Percentiles rank a stretch among this genome's conserved stretches.
phyloP scores from a whole-genome alignment of 2,888 invertebrate species.

The Agrypnus murinus region DNA sequence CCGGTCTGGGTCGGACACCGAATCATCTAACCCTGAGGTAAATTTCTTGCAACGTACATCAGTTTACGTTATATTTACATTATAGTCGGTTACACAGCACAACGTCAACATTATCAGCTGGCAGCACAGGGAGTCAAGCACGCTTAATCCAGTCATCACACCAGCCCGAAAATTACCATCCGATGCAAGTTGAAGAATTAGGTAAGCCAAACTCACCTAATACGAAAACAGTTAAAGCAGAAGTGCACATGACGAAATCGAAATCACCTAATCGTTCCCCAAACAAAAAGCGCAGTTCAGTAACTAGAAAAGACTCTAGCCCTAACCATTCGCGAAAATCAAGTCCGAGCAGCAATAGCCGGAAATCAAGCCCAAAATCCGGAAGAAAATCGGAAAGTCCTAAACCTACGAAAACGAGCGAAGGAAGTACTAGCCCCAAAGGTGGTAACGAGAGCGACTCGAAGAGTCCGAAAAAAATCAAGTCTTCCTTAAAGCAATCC shows the following conservation, averaged over 20 bases:
- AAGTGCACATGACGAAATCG: conserved; percentile 65
- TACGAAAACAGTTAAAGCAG: conserved; percentile 72
- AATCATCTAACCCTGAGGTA: conserved; percentile 93
- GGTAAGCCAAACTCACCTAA: conserved; percentile 81
- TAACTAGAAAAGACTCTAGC: conserved; percentile 59
- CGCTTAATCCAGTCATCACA: conserved; percentile 95
- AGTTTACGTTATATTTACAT: conserved; percentile 40
- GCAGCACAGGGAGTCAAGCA: conserved; percentile 94
- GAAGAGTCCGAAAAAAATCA: conserved; percentile 65
- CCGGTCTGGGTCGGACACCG: conserved; percentile 89
- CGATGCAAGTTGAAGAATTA: conserved; percentile 90
- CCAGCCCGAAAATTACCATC: conserved; percentile 94
- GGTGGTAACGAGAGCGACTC: conserved; percentile 43
- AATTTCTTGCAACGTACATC: conserved; percentile 33
- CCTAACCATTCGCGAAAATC: conserved; percentile 64
- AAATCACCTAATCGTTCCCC: conserved; percentile 65
- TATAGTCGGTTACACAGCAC: conserved; percentile 78
- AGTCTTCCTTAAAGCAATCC: conserved; percentile 68
- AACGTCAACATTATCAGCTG: conserved; percentile 94
- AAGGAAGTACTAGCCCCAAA: conserved; percentile 38
- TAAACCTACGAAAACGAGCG: conserved; percentile 33
- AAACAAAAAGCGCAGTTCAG: conserved; percentile 60
- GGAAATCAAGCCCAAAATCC: conserved; percentile 55
- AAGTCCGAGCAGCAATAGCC: conserved; percentile 57
- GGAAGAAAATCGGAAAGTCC: conserved; percentile 50